Conservation (phyloP, 2,888 invertebrate species). For the Pediacus dermestoides region DNA sequence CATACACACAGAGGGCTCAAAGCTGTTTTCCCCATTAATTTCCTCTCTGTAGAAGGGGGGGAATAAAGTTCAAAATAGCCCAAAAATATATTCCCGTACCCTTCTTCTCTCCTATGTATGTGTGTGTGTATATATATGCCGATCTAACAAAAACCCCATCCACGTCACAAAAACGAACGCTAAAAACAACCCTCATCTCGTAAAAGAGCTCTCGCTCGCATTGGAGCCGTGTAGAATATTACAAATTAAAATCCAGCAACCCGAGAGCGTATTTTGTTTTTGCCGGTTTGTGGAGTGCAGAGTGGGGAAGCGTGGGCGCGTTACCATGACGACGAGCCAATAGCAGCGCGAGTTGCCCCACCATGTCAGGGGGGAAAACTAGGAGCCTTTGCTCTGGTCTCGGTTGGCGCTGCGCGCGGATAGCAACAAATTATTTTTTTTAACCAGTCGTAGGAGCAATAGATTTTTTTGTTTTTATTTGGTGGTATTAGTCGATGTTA, state of each 20-base stretch:
- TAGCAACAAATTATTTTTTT: too few relatives aligned
- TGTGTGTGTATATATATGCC: too few relatives aligned
- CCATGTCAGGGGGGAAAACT: too few relatives aligned
- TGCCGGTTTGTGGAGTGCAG: constrained; percentile 33
- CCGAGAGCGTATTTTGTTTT: constrained; percentile 45
- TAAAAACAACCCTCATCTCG: constrained; percentile 34
- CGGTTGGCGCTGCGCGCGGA: too few relatives aligned
- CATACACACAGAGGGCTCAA: constrained; percentile 32
- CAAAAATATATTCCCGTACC: constrained; percentile 38
- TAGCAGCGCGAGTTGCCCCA: constrained; percentile 35
- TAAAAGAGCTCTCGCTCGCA: constrained; percentile 34
- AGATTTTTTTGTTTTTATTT: too few relatives aligned
- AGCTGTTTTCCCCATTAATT: constrained; percentile 45
- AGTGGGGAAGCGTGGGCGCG: constrained; percentile 42
- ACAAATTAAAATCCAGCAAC: constrained; percentile 37
- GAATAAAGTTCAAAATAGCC: constrained; percentile 42
- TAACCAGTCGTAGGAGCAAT: too few relatives aligned
- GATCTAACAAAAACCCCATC: constrained; percentile 33
- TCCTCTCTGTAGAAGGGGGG: constrained; percentile 38
- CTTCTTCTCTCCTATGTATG: not conserved
- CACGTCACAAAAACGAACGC: constrained; percentile 36
- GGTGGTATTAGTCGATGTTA: too few relatives aligned
- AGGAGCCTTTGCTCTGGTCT: constrained; percentile 17
- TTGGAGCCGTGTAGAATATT: constrained; percentile 37
- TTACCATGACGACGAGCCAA: constrained; percentile 43